Percentiles rank a stretch among this genome's conserved stretches.
phyloP scores from a whole-genome alignment of 2,888 invertebrate genomes.

The Resseliella maxima region DNA sequence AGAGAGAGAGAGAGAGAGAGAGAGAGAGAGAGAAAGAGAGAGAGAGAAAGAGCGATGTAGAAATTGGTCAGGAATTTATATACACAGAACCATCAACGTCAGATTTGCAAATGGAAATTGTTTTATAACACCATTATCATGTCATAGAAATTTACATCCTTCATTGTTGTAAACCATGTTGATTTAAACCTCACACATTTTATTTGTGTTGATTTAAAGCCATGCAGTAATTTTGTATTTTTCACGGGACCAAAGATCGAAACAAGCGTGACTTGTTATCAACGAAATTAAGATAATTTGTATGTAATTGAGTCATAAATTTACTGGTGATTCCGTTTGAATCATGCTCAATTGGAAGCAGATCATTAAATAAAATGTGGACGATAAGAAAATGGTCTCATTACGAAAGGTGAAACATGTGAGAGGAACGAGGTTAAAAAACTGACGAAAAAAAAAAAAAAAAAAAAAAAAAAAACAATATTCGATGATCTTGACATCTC shows the following conservation, averaged over 20 bases:
- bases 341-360: not conserved
- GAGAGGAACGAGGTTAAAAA: too few relatives aligned
- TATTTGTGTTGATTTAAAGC: not conserved
- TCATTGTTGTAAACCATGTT: not conserved
- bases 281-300: slow-evolving; percentile 19
- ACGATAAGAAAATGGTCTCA: too few relatives aligned
- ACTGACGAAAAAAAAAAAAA: too few relatives aligned
- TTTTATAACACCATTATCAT: slow-evolving; percentile 11
- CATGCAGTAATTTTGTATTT: not conserved
- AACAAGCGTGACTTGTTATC: slow-evolving; percentile 2
- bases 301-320: not conserved
- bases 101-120: slow-evolving; percentile 4
- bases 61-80: slow-evolving; percentile 4
- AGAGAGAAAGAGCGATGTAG: too few relatives aligned
- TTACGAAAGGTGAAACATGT: too few relatives aligned
- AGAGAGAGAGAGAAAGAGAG: too few relatives aligned
- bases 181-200: not conserved
- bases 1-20: too few relatives aligned
- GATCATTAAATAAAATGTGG: too few relatives aligned
- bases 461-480: too few relatives aligned
- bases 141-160: slow-evolving; percentile 33
- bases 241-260: not conserved
- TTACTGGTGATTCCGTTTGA: not conserved
- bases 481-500: not conserved
- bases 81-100: not conserved